Base-by-base conservation (phyloP, 2,797 vertebrate species). In the Octomys mimax region DNA sequence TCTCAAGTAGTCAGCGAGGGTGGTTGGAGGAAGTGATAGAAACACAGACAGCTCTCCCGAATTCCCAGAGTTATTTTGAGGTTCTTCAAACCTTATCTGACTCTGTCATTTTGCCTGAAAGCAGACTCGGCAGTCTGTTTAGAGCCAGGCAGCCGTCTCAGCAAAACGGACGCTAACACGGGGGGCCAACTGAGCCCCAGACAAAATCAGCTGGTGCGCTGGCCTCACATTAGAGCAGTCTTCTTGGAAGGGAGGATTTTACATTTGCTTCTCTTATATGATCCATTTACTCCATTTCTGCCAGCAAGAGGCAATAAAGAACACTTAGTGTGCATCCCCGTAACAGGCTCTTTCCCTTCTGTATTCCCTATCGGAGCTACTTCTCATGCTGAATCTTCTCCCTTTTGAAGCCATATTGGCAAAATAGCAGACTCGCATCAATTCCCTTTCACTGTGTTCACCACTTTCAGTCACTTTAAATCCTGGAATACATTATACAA, bases 241-340 rank as follows among this genome's bases (percentile, higher is more conserved):
- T 68, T 87, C 71, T 93, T 75, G 22, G 42, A 78, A 54, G 42
- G 62, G 73, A 79, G 59, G 10, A 42, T 54, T 95, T 94, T 85
- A 62, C 31, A 52, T 79, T 92, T 64, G 68, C 83, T 93, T 73
- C 73, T 59, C 75, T 54, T 92, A 14, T 77, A 61, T 84, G 91
- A 94, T 62, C 54, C 89, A 70, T 94, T 96, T 87, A 36, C 83
- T 88, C 42, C 64, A 64, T 78, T 90, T 98, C 87, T 96, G 94
- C 94, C 94, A 68, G 62, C 93, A 92, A 81, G 57, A 94, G n/a
- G 61, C 94, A 92, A 88, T 57, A 79, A 94, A 91, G 90, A 75
- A 87, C 59, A 84, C 3, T 96, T 54, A 22, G 8, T n/a, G 31
- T 7, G 31, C 57, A 4, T 39, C 36, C 31, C 82, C 2, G 3